Conservation (phyloP, 1,140 invertebrate species). For the Vollenhovia emeryi region DNA sequence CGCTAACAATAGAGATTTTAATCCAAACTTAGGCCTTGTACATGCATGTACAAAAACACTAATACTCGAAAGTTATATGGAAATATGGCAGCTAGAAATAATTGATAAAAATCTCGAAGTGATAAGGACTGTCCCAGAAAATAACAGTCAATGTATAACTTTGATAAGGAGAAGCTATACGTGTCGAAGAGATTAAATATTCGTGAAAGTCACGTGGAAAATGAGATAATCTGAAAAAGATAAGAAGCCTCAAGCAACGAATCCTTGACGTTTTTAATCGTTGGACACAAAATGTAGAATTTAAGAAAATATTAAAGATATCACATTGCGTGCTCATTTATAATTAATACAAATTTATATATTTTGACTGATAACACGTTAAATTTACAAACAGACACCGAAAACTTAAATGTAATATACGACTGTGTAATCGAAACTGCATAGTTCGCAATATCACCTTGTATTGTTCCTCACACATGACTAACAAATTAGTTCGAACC, state of each 20-base stretch:
- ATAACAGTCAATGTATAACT: conserved; percentile 12
- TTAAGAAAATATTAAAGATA: neutral
- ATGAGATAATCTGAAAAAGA: conserved; percentile 16
- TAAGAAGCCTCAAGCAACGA: neutral
- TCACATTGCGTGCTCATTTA: neutral
- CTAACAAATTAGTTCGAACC: too few species aligned
- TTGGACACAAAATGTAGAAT: neutral
- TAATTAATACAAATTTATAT: too few species aligned
- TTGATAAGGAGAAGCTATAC: conserved; percentile 30
- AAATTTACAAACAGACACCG: too few species aligned
- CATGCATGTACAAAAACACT: neutral
- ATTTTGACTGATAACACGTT: too few species aligned
- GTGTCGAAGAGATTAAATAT: conserved; percentile 20
- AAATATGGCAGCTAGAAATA: neutral
- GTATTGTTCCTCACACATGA: too few species aligned
- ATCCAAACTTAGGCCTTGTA: neutral
- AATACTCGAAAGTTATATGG: neutral
- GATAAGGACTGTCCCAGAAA: neutral
- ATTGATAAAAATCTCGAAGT: conserved; percentile 20
- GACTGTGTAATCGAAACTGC: too few species aligned
- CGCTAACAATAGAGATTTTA: neutral
- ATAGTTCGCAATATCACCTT: too few species aligned
- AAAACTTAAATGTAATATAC: too few species aligned
- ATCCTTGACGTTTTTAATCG: neutral
- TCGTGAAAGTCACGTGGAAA: conserved; percentile 4